Evolutionary conservation across 2,797 vertebrate genomes (phyloP).

Genomic region (Enteromius treurensis): DNA sequence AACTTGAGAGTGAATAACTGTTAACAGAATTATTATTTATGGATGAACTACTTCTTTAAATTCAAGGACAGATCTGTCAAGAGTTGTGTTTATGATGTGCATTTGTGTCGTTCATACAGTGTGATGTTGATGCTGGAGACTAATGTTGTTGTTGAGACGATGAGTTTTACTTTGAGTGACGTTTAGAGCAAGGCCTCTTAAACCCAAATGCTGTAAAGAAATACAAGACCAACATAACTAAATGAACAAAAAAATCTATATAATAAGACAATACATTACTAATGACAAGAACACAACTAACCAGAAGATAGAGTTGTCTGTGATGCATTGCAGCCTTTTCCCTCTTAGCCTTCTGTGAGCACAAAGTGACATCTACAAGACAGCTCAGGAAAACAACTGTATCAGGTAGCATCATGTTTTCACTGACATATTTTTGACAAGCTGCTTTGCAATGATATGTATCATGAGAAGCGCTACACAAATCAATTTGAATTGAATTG

Average conservation of each 20-base stretch:
- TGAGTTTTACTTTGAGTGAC: constrained; percentile 65
- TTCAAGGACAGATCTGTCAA: background rate
- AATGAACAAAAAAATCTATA: background rate
- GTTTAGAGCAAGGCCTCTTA: constrained; percentile 77
- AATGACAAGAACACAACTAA: constrained; percentile 68
- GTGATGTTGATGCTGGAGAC: constrained; percentile 74
- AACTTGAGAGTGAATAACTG: background rate
- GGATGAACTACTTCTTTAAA: background rate
- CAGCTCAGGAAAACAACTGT: constrained; percentile 65
- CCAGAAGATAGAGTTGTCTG: constrained; percentile 75
- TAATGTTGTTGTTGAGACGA: constrained; percentile 78
- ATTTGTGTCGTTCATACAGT: constrained; percentile 66
- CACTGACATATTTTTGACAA: background rate
- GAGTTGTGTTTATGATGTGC: background rate
- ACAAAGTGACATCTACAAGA: constrained; percentile 75
- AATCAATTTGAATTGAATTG: no score
- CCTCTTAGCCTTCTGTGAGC: constrained; percentile 68
- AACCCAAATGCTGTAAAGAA: constrained; percentile 73
- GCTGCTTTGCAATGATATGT: no score
- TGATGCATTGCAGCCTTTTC: constrained; percentile 73
- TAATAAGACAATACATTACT: background rate
- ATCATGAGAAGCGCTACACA: no score
- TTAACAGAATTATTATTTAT: background rate
- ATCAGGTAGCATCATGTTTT: background rate
- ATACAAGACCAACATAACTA: background rate